phyloP scores from a whole-genome alignment of 2,113 vertebrate genomes.

The Ictalurus furcatus region DNA sequence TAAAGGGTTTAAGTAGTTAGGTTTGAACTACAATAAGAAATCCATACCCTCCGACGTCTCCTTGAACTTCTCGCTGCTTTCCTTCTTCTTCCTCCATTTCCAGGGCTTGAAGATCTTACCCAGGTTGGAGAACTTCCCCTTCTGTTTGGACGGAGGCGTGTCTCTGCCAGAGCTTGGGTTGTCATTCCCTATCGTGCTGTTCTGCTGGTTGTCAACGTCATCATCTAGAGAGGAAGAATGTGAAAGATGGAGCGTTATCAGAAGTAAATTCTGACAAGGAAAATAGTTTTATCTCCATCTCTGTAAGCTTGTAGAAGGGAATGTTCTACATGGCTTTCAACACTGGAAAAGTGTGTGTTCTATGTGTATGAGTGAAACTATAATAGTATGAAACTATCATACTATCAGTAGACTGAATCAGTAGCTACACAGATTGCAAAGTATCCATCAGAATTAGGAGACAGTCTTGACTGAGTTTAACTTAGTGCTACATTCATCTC shows the following conservation, averaged over 20 bases:
- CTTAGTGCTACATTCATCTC: neutral
- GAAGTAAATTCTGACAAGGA: neutral
- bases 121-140: constrained; percentile 90
- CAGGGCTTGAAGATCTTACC: constrained; percentile 95
- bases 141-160: constrained; percentile 83
- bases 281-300: neutral
- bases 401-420: neutral
- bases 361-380: no score
- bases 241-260: neutral
- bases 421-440: neutral
- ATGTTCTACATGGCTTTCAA: neutral
- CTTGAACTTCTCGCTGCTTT: constrained; percentile 87
- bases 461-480: neutral
- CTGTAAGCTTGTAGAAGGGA: neutral
- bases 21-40: no score
- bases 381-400: no score
- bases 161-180: constrained; percentile 77
- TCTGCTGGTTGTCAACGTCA: constrained; percentile 74
- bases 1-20: neutral
- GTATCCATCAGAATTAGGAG: no score
- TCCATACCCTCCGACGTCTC: constrained; percentile 88
- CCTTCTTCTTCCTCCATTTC: constrained; percentile 98
- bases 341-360: neutral
- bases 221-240: constrained; percentile 66
- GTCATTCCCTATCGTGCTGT: constrained; percentile 70